Evolutionary conservation across 2,797 vertebrate genomes (phyloP).

Genomic region (Apogon hyalosoma): DNA sequence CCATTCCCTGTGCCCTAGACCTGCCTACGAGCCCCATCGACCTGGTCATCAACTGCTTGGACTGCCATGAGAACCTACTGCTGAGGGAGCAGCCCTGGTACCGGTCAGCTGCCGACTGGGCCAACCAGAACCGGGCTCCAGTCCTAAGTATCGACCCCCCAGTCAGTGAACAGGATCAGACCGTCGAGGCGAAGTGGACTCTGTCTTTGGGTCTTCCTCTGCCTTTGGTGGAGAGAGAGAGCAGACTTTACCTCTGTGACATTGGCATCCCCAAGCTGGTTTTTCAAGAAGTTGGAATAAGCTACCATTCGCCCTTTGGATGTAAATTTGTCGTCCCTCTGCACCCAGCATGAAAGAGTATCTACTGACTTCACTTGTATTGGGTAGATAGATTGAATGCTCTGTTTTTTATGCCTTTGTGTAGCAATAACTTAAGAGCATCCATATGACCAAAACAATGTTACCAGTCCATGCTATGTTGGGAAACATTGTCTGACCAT

Average conservation of each 20-base stretch:
- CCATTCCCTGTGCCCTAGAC: constrained; percentile 75
- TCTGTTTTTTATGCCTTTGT: constrained; percentile 7
- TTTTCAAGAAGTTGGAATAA: constrained; percentile 91
- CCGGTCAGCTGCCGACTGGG: constrained; percentile 91
- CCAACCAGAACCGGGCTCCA: constrained; percentile 91
- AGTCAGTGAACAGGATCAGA: constrained; percentile 82
- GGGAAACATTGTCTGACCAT: constrained; percentile 1
- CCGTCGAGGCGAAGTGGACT: constrained; percentile 92
- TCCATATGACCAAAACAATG: constrained; percentile 8
- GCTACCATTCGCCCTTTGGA: constrained; percentile 92
- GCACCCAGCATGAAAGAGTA: constrained; percentile 83
- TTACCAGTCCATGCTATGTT: background rate
- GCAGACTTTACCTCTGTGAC: constrained; percentile 92
- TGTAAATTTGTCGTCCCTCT: constrained; percentile 94
- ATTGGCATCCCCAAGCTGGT: constrained; percentile 91
- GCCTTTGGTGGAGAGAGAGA: constrained; percentile 85
- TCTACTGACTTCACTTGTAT: background rate
- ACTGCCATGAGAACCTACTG: constrained; percentile 91
- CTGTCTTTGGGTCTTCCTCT: constrained; percentile 90
- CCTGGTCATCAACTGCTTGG: constrained; percentile 94
- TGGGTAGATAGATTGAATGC: background rate
- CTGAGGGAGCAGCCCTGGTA: constrained; percentile 92
- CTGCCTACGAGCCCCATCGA: constrained; percentile 91
- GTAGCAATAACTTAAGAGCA: constrained; percentile 5
- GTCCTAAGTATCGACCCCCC: constrained; percentile 93